phyloP scores from a whole-genome alignment of 2,888 invertebrate species.

The Timema cristinae region DNA sequence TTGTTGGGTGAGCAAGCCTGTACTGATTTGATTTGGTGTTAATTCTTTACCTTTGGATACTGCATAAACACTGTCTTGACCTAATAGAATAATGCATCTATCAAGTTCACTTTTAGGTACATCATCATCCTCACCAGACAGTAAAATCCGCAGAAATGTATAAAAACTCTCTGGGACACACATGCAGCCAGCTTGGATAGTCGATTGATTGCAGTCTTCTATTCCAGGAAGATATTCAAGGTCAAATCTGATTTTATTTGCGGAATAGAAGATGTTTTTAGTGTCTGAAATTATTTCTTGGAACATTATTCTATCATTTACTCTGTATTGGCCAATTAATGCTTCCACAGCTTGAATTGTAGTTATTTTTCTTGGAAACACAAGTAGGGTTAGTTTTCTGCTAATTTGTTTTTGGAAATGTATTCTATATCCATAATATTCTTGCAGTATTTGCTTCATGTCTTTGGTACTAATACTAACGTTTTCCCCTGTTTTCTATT shows the following conservation, averaged over 20 bases:
- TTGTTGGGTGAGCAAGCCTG: background rate
- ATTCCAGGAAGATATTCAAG: background rate
- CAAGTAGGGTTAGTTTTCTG: background rate
- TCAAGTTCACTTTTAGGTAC: background rate
- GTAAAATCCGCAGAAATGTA: background rate
- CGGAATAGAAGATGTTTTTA: background rate
- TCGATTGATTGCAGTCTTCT: background rate
- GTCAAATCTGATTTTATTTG: background rate
- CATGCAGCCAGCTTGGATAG: background rate
- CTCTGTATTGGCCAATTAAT: background rate
- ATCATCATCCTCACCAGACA: background rate
- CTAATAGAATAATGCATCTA: background rate
- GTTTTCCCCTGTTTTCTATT: background rate
- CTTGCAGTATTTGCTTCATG: background rate
- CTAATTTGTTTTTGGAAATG: slow-evolving; percentile 3
- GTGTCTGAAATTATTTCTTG: slow-evolving; percentile 3
- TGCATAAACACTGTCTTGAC: background rate
- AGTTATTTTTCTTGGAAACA: background rate
- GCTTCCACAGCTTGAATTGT: slow-evolving; percentile 6
- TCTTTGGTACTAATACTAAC: background rate
- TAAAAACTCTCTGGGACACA: background rate
- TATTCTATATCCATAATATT: background rate
- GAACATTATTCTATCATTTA: no score
- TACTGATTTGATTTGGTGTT: slow-evolving; percentile 3
- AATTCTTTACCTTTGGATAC: background rate